Evolutionary conservation across 2,888 invertebrate genomes (phyloP).

Genomic region (Calephelis perditalis): DNA sequence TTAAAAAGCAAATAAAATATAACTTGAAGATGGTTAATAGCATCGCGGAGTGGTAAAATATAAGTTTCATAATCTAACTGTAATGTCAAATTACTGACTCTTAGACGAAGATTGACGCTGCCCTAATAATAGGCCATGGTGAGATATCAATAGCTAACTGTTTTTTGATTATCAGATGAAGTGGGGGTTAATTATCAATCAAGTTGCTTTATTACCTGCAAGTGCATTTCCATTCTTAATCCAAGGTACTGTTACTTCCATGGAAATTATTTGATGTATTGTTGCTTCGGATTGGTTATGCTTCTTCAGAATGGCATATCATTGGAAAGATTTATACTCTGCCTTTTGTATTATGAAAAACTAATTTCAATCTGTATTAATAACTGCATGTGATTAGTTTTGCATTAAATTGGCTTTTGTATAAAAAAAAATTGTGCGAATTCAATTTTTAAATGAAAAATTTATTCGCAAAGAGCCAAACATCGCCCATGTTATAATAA

Average conservation of each 20-base stretch:
- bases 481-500: too few relatives aligned
- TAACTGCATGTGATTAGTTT: too few relatives aligned
- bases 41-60: not conserved
- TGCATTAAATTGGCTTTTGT: too few relatives aligned
- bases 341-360: not conserved
- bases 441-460: too few relatives aligned
- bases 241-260: constrained; percentile 1
- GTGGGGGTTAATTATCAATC: constrained; percentile 15
- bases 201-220: constrained; percentile 11
- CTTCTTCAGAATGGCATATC: not conserved
- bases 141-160: constrained; percentile 66
- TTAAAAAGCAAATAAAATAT: too few relatives aligned
- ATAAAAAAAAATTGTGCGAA: too few relatives aligned
- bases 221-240: constrained; percentile 9
- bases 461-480: too few relatives aligned
- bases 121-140: constrained; percentile 56
- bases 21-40: too few relatives aligned
- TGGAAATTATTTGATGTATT: constrained; percentile 6
- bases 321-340: not conserved
- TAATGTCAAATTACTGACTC: constrained; percentile 45
- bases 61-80: constrained; percentile 40
- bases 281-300: not conserved
- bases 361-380: not conserved
- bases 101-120: constrained; percentile 41
- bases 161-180: constrained; percentile 47